Percentiles rank a stretch among this genome's conserved stretches.
phyloP scores from a whole-genome alignment of 2,113 vertebrate genomes.

The Beaufortia kweichowensis region DNA sequence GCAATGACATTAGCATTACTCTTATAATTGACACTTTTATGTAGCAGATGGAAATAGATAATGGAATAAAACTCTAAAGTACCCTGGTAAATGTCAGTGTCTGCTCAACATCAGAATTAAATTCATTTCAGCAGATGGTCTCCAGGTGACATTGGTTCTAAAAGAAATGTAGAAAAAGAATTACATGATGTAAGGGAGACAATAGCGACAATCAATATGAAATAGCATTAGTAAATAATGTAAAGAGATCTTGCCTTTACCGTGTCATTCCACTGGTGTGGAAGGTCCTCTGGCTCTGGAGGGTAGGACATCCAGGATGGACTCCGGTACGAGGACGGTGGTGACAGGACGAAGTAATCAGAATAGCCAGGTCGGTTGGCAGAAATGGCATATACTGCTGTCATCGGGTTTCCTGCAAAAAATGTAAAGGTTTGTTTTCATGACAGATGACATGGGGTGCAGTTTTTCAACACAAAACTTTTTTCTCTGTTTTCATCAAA shows the following conservation, averaged over 20 bases:
- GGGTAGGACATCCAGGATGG: slow-evolving; percentile 97
- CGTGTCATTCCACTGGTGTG: slow-evolving; percentile 91
- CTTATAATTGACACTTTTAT: background rate
- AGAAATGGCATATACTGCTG: slow-evolving; percentile 96
- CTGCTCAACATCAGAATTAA: slow-evolving; percentile 47
- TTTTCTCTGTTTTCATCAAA: too few relatives aligned
- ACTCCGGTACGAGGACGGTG: slow-evolving; percentile 88
- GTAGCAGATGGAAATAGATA: background rate
- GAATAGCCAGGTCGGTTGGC: slow-evolving; percentile 92
- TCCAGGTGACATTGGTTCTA: slow-evolving; percentile 78
- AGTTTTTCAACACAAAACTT: too few relatives aligned
- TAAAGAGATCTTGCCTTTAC: slow-evolving; percentile 33
- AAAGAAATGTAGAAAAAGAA: background rate
- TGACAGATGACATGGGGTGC: too few relatives aligned
- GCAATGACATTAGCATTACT: background rate
- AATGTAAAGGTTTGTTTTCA: too few relatives aligned
- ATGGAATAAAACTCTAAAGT: background rate
- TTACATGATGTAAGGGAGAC: slow-evolving; percentile 9
- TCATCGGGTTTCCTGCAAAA: slow-evolving; percentile 88
- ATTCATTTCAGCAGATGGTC: slow-evolving; percentile 75
- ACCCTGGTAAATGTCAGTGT: slow-evolving; percentile 58
- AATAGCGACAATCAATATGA: background rate
- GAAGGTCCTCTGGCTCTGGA: slow-evolving; percentile 86
- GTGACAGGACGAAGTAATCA: slow-evolving; percentile 92
- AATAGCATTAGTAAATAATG: too few relatives aligned